A percentile compares a stretch with the other conserved stretches of the same genome.
phyloP scores from a whole-genome alignment of 2,113 vertebrate species.

The Cyprinodon variegatus region DNA sequence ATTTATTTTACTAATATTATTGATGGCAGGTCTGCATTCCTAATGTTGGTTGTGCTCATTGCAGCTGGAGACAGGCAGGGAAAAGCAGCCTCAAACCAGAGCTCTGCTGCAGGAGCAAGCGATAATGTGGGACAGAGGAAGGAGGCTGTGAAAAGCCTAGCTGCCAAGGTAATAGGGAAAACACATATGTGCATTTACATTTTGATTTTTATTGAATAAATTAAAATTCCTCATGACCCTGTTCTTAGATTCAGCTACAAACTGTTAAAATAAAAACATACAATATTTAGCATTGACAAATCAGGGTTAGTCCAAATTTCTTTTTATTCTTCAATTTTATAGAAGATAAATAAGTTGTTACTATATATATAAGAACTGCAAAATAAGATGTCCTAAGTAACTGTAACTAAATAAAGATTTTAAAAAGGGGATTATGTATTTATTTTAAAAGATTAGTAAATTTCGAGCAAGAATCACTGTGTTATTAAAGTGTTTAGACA shows the following conservation, averaged over 20 bases:
- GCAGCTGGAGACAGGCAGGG: conserved; percentile 82
- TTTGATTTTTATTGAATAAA: conserved; percentile 14
- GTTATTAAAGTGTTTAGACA: too few relatives aligned
- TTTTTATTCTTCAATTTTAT: too few relatives aligned
- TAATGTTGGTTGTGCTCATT: conserved; percentile 33
- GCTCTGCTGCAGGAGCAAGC: conserved; percentile 64
- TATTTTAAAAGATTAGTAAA: too few relatives aligned
- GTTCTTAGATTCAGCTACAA: not conserved
- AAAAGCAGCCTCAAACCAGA: conserved; percentile 79
- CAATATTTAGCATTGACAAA: conserved; percentile 1
- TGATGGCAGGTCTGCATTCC: conserved; percentile 28
- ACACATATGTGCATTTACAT: conserved; percentile 8
- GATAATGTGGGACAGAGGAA: conserved; percentile 80
- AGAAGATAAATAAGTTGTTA: too few relatives aligned
- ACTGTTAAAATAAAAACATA: not conserved
- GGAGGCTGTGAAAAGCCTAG: conserved; percentile 86
- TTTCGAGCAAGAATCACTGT: too few relatives aligned
- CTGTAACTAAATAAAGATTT: too few relatives aligned
- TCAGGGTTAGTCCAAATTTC: not conserved
- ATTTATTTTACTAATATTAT: conserved; percentile 13
- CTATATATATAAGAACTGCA: too few relatives aligned
- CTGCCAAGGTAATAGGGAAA: conserved; percentile 85
- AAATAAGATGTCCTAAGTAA: too few relatives aligned
- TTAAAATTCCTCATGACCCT: not conserved
- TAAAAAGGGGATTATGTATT: too few relatives aligned